Base-by-base conservation (phyloP, 2,888 invertebrate species). In the Pristionchus mayeri region DNA sequence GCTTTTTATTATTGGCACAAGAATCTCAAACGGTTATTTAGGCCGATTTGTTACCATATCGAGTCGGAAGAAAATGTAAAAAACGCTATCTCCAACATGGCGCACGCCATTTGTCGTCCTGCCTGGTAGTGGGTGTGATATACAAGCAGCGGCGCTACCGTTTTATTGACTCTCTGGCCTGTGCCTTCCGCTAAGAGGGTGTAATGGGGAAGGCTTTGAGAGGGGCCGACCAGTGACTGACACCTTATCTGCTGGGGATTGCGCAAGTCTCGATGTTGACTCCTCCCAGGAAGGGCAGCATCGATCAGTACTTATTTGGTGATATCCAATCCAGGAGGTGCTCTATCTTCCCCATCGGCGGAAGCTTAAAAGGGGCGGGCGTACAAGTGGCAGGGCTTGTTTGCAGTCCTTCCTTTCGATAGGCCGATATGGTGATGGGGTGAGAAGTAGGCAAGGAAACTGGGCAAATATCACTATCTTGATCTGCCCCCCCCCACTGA, bases 101-200 rank as follows among this genome's bases (percentile, higher is more conserved):
- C 63, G 63, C 37, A 3, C 63, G 18, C 34, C 63, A 63, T 27
- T 63, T 34, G 63, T 57, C 27, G 3, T 18, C 30, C 30, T 24
- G 40, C 40, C n/a, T 71, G 40, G 37, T 71, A 40, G 71, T 44
- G 71, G 40, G 71, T 71, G 71, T 71, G 71, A 71, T 71, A 71
- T 71, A 40, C 71, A 71, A 71, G 71, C 11, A 30, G 71, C 0
- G 40, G 11, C 40, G 21, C 71, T 44, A 71, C 71, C 30, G 71
- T 71, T 71, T 71, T 71, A 71, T 71, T 71, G 71, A 71, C 71
- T 71, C 40, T 71, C 71, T 71, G 71, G n/a, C 63, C 63, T 44
- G 24, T 63, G 21, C 40, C 71, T 13, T 44, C 44, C 44, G 44
- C 37, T 71, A 44, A 71, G 71, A 40, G 71, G 40, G 71, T 71